Base-by-base conservation (phyloP, 2,113 vertebrate genomes). In the Microcebus murinus region DNA sequence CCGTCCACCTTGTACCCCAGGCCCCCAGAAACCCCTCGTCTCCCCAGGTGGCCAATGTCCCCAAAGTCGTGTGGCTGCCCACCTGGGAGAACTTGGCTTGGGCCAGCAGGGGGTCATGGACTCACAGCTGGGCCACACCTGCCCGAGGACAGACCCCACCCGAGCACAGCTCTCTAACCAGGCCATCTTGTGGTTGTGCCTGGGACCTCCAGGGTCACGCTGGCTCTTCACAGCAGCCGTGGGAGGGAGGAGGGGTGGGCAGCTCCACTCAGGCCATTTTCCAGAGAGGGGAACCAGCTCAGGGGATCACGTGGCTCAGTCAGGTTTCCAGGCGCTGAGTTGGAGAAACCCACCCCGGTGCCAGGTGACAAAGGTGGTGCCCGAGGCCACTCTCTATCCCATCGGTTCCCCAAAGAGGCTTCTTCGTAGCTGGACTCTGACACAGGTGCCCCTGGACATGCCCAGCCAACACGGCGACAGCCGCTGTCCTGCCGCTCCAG, bases 401-500 rank as follows among this genome's bases (percentile, higher is more conserved):
- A 0, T 7, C 4, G 27, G 23, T 5, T 39, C 34, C 63, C 31
- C 1, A 0, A 14, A 36, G 52, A 90, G 42, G 29, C 10, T 3
- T 11, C n/a, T 5, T 14, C 31, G 14, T 17, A 6, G 1, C 13
- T 2, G 12, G n/a, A 42, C 36, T 34, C 9, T 6, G 15, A n/a
- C 3, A 23, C 14, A 7, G 39, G 31, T 8, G 2, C 14, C 36
- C 79, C 17, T n/a, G 23, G 17, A 10, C 0, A 0, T 1, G 6
- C 25, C 61, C 8, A 25, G 63, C 42, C 12, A 1, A 1, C 1
- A 6, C 4, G 12, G 5, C 6, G 0, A 1, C 17, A 0, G 23
- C 9, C 29, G 0, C 27, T 27, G 1, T 45, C 48, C 18, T 8
- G 48, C 20, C 10, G 12, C 48, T n/a, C 71, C 8, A 0, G 63